Evolutionary conservation across 2,113 vertebrate species (phyloP).

Genomic region (Daubentonia madagascariensis): DNA sequence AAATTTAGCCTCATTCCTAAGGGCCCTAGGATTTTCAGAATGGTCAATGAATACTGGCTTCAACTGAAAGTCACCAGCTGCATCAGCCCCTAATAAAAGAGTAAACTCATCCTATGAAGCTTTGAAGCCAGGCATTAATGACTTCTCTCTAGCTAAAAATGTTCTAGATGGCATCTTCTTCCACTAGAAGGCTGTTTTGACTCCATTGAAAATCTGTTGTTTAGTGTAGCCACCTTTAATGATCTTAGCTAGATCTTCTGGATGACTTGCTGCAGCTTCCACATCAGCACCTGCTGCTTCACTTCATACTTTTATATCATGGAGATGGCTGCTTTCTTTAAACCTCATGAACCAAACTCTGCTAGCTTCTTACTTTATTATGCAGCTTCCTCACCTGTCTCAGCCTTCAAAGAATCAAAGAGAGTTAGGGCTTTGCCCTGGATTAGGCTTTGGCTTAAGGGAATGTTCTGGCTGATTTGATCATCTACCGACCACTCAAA

Average conservation of each 20-base stretch:
- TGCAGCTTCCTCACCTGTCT: background rate
- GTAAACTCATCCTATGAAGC: background rate
- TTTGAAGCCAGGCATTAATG: background rate
- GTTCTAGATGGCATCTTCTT: background rate
- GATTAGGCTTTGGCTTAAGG: background rate
- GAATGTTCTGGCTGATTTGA: background rate
- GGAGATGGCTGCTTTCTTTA: background rate
- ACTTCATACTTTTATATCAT: background rate
- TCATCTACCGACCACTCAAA: background rate
- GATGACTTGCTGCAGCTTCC: background rate
- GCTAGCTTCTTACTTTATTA: background rate
- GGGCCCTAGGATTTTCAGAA: background rate
- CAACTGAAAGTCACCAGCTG: background rate
- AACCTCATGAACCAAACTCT: background rate
- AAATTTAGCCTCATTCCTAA: background rate
- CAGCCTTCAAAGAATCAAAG: background rate
- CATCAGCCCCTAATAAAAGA: background rate
- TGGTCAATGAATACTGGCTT: background rate
- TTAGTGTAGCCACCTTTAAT: background rate
- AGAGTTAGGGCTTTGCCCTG: background rate
- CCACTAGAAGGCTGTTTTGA: background rate
- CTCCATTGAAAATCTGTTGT: background rate
- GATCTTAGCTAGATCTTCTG: background rate
- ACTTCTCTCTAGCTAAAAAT: background rate
- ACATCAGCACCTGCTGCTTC: background rate